phyloP scores from a whole-genome alignment of 1,140 invertebrate genomes.

The Heliconius hewitsoni region DNA sequence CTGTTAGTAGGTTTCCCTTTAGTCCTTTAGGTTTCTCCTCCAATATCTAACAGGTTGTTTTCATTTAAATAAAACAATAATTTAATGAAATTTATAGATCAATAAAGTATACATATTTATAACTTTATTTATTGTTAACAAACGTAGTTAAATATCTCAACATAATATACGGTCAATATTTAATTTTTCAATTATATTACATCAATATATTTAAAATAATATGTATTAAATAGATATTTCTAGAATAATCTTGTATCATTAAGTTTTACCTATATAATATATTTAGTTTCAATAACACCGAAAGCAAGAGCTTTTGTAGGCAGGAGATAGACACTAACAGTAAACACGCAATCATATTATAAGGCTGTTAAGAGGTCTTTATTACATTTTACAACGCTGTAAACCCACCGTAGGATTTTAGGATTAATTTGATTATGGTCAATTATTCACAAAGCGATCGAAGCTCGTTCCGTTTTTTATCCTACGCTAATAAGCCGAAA shows the following conservation, averaged over 20 bases:
- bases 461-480: slow-evolving; percentile 73
- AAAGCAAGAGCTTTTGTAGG: slow-evolving; percentile 15
- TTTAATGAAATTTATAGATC: background rate
- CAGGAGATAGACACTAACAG: slow-evolving; percentile 45
- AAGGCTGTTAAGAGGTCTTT: slow-evolving; percentile 72
- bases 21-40: no score
- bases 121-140: background rate
- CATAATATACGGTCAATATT: background rate
- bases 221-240: no score
- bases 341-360: slow-evolving; percentile 70
- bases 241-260: background rate
- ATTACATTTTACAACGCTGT: slow-evolving; percentile 77
- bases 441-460: slow-evolving; percentile 79
- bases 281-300: background rate
- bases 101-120: background rate
- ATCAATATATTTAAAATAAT: no score
- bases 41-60: no score
- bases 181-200: background rate
- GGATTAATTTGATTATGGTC: slow-evolving; percentile 81
- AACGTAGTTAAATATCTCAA: background rate
- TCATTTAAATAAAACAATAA: background rate
- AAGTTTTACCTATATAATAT: background rate
- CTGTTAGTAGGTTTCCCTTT: no score
- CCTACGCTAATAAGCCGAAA: slow-evolving; percentile 78
- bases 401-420: slow-evolving; percentile 80